Percentiles rank a stretch among this genome's conserved stretches.
Conservation (phyloP, 1,140 invertebrate species). For the Phocides pigmalion region DNA sequence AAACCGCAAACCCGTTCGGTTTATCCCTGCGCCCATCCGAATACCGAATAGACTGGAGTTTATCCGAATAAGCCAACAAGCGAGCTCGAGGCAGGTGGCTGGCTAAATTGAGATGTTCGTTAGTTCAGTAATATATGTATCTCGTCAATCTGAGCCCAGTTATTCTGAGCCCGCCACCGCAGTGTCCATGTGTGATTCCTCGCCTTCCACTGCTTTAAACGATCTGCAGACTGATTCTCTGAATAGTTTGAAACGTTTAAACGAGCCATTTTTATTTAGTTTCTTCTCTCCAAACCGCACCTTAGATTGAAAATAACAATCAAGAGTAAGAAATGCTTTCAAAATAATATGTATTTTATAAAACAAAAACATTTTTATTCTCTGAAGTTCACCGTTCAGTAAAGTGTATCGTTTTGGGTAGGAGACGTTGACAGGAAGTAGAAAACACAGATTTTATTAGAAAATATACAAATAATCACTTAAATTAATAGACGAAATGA, state of each 20-base stretch:
- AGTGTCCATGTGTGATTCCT: slow-evolving; percentile 45
- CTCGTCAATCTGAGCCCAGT: slow-evolving; percentile 58
- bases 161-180: slow-evolving; percentile 55
- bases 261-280: not conserved
- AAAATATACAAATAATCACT: no score
- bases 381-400: no score
- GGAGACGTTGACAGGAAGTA: no score
- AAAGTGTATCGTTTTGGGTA: no score
- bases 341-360: no score
- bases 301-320: no score
- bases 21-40: slow-evolving; percentile 34
- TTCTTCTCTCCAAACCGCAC: no score
- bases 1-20: slow-evolving; percentile 10
- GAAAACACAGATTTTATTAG: no score
- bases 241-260: slow-evolving; percentile 23
- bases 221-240: slow-evolving; percentile 15
- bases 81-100: slow-evolving; percentile 54
- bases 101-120: slow-evolving; percentile 71
- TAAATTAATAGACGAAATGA: no score
- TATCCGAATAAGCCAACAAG: slow-evolving; percentile 41
- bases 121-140: slow-evolving; percentile 69
- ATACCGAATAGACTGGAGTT: slow-evolving; percentile 43
- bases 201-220: slow-evolving; percentile 14
- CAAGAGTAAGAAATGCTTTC: no score
- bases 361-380: no score